Percentiles rank a stretch among this genome's conserved stretches.
Evolutionary conservation across 2,797 vertebrate species (phyloP).

Genomic region (Chelidonichthys spinosus): DNA sequence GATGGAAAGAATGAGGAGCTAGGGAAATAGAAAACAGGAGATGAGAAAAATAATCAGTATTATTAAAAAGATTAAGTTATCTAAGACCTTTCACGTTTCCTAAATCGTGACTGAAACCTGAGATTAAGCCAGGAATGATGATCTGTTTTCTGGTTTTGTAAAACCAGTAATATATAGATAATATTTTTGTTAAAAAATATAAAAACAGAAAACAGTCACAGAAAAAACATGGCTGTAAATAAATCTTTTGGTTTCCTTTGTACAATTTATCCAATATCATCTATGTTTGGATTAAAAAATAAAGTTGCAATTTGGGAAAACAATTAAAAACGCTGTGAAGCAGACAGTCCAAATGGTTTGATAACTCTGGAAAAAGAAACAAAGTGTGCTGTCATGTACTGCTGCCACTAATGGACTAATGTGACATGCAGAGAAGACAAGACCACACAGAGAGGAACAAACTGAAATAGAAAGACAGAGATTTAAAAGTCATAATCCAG

Average conservation of each 20-base stretch:
- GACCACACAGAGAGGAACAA: background rate
- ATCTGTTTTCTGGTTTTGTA: background rate
- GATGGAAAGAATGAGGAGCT: slow-evolving; percentile 45
- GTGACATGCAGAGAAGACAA: slow-evolving; percentile 3
- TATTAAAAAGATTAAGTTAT: background rate
- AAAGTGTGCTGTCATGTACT: slow-evolving; percentile 5
- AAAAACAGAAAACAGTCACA: background rate
- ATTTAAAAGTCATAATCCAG: slow-evolving; percentile 45
- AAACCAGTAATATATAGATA: background rate
- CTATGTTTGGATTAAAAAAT: background rate
- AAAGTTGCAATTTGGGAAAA: background rate
- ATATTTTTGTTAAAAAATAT: background rate
- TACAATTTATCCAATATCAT: background rate
- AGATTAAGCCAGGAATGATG: background rate
- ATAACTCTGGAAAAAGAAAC: background rate
- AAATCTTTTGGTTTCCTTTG: background rate
- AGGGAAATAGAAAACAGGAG: slow-evolving; percentile 33
- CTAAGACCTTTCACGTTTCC: background rate
- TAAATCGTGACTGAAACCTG: background rate
- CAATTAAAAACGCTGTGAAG: background rate
- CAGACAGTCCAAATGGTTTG: background rate
- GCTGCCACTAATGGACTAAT: background rate
- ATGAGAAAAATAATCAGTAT: background rate
- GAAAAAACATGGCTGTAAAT: background rate
- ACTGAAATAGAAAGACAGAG: slow-evolving; percentile 13